Percentiles rank a stretch among this genome's conserved stretches.
These are phyloP conservation scores for Hetaerina titia DNA, from an alignment of 2,888 invertebrate genomes.

Conservation along the genomic window DNA sequence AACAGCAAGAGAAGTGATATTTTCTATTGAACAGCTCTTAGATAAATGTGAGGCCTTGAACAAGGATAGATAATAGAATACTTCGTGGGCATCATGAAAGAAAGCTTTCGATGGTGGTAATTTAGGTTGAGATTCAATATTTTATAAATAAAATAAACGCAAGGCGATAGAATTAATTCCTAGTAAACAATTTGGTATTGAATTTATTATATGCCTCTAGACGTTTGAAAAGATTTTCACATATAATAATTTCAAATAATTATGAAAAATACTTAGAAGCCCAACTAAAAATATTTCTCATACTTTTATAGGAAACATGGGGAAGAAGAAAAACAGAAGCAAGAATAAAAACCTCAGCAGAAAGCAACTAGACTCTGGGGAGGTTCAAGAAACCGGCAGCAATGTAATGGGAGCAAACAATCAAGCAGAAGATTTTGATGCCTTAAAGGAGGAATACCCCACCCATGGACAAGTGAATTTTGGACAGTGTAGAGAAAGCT, in stretches of 20 bases:
- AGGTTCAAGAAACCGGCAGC: neutral
- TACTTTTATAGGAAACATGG: conserved; percentile 21
- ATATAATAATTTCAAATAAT: neutral
- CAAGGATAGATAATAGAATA: too few species aligned
- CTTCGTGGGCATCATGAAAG: too few species aligned
- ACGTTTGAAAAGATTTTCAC: neutral
- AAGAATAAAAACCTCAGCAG: neutral
- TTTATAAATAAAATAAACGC: too few species aligned
- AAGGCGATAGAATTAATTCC: too few species aligned
- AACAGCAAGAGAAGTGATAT: too few species aligned
- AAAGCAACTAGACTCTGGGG: neutral
- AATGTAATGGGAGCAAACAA: neutral
- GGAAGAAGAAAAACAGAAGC: conserved; percentile 49
- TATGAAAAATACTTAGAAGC: neutral
- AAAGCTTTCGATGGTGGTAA: too few species aligned
- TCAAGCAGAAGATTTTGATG: neutral
- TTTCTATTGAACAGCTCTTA: too few species aligned
- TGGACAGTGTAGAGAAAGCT: neutral
- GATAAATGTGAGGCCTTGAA: too few species aligned
- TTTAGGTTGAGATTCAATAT: too few species aligned
- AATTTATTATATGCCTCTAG: neutral
- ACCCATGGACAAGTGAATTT: neutral
- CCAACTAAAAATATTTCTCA: neutral
- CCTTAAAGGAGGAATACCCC: neutral
- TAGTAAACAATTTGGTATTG: too few species aligned